Percentiles rank a stretch among this genome's conserved stretches.
Evolutionary conservation across 2,888 invertebrate species (phyloP).

Genomic region (Andrena camellia): DNA sequence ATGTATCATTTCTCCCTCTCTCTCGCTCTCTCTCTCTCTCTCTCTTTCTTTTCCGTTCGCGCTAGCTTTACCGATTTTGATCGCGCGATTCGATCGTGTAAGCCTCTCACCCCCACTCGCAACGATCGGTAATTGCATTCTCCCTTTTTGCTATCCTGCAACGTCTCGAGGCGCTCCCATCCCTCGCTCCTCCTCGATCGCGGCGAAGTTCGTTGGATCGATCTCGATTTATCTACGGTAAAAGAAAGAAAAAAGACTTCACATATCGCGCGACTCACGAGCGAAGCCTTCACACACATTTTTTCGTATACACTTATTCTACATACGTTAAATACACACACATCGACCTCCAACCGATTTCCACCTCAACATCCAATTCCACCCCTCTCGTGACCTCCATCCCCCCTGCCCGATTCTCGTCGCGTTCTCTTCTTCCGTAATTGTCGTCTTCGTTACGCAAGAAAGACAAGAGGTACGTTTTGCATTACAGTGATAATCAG

Average conservation of each 20-base stretch:
- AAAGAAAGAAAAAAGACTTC: constrained; percentile 29
- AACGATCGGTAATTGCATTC: constrained; percentile 44
- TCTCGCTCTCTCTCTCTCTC: constrained; percentile 6
- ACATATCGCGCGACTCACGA: constrained; percentile 37
- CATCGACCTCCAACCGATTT: constrained; percentile 46
- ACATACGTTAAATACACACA: constrained; percentile 50
- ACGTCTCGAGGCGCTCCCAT: constrained; percentile 17
- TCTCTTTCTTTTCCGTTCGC: constrained; percentile 22
- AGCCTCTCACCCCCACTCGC: constrained; percentile 6
- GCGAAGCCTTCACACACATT: constrained; percentile 34
- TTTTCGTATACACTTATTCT: constrained; percentile 39
- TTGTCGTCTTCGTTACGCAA: constrained; percentile 42
- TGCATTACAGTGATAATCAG: constrained; percentile 50
- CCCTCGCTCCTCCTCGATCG: constrained; percentile 71
- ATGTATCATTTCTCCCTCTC: constrained; percentile 55
- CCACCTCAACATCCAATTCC: not conserved
- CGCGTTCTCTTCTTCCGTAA: constrained; percentile 8
- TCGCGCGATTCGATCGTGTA: constrained; percentile 24
- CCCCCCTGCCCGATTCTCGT: constrained; percentile 1
- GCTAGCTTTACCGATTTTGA: constrained; percentile 38
- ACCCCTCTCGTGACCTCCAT: not conserved
- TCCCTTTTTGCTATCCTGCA: constrained; percentile 6
- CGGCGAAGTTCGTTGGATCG: constrained; percentile 52
- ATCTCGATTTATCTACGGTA: constrained; percentile 8
- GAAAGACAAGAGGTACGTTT: constrained; percentile 66